Conservation (phyloP, 2,888 invertebrate species). For the Megalurothrips usitatus region DNA sequence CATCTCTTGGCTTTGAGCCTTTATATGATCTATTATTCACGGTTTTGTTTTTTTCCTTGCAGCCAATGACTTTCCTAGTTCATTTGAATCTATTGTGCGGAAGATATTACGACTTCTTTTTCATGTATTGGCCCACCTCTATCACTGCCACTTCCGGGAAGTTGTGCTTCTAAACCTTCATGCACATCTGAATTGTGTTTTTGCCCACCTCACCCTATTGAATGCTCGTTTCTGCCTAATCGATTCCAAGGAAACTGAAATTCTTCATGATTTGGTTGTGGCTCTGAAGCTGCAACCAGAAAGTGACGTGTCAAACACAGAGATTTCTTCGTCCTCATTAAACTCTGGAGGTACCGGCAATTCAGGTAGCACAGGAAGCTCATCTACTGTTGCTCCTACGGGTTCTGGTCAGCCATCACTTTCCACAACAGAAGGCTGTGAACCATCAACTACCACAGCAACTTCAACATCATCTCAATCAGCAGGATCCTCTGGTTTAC, state of each 20-base stretch:
- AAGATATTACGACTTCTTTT: slow-evolving; percentile 94
- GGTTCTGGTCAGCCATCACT: not conserved
- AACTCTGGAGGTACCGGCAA: not conserved
- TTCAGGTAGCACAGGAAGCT: not conserved
- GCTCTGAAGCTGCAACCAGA: slow-evolving; percentile 54
- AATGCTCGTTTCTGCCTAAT: slow-evolving; percentile 84
- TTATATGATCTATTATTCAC: slow-evolving; percentile 31
- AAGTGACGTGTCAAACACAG: not conserved
- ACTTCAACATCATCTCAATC: not conserved
- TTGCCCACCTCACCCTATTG: slow-evolving; percentile 88
- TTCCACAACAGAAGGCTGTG: not conserved
- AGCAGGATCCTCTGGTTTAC: slow-evolving; percentile 1
- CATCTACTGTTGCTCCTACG: not conserved
- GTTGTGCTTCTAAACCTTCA: slow-evolving; percentile 89
- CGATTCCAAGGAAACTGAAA: slow-evolving; percentile 93
- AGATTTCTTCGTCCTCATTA: not conserved
- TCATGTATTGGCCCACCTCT: slow-evolving; percentile 97
- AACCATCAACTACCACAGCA: not conserved
- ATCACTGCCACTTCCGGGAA: slow-evolving; percentile 96
- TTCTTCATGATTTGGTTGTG: slow-evolving; percentile 84
- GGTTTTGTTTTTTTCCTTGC: slow-evolving; percentile 43
- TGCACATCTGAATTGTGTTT: slow-evolving; percentile 95
- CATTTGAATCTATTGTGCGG: slow-evolving; percentile 91
- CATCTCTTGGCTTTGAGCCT: slow-evolving; percentile 32
- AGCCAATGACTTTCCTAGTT: slow-evolving; percentile 91